Evolutionary conservation across 2,888 invertebrate genomes (phyloP).

Genomic region (Luperina testacea): DNA sequence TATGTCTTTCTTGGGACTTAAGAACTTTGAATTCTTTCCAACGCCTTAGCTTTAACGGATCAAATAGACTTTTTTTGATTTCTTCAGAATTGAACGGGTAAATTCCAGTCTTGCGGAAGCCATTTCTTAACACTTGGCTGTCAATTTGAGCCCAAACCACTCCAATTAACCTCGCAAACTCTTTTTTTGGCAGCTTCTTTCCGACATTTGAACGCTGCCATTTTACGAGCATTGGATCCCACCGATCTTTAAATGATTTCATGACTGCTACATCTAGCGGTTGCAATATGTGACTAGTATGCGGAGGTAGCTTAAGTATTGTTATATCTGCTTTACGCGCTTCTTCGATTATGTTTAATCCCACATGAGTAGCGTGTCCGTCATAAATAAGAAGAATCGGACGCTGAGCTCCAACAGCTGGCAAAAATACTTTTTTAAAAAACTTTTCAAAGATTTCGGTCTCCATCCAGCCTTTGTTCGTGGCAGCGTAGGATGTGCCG

Average conservation of each 20-base stretch:
- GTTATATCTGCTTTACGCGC: slow-evolving; percentile 38
- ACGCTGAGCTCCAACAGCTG: slow-evolving; percentile 47
- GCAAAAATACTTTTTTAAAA: slow-evolving; percentile 54
- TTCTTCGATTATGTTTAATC: slow-evolving; percentile 52
- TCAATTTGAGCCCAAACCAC: slow-evolving; percentile 19
- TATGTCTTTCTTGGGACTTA: slow-evolving; percentile 17
- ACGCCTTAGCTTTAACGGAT: slow-evolving; percentile 6
- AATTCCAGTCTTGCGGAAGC: slow-evolving; percentile 19
- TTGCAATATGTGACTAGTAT: slow-evolving; percentile 62
- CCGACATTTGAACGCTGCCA: slow-evolving; percentile 54
- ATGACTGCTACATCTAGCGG: slow-evolving; percentile 60
- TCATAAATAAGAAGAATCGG: slow-evolving; percentile 62
- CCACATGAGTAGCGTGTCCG: slow-evolving; percentile 62
- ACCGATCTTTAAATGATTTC: slow-evolving; percentile 64
- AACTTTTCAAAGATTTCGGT: slow-evolving; percentile 57
- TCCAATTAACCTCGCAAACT: slow-evolving; percentile 18
- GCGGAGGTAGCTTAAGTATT: slow-evolving; percentile 60
- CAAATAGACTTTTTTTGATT: slow-evolving; percentile 16
- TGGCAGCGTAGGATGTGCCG: slow-evolving; percentile 29
- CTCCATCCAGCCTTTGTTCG: slow-evolving; percentile 60
- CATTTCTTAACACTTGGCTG: background rate
- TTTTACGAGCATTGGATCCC: slow-evolving; percentile 60
- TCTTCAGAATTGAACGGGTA: slow-evolving; percentile 16
- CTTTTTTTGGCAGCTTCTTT: slow-evolving; percentile 10
- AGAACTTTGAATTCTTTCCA: slow-evolving; percentile 36